phyloP scores from a whole-genome alignment of 2,113 vertebrate species.

The Seriola quinqueradiata region DNA sequence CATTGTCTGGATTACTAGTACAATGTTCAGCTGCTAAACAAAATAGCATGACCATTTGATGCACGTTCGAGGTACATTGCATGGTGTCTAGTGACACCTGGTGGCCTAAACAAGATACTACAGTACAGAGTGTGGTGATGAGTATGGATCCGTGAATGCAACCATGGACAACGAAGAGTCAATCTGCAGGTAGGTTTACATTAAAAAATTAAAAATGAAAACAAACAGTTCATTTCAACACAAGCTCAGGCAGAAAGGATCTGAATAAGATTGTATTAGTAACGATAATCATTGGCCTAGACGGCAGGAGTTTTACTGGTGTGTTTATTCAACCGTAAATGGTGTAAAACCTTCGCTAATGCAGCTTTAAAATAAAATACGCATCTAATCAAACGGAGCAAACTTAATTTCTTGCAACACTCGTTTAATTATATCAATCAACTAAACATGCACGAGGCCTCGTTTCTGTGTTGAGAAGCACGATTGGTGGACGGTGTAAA shows the following conservation, averaged over 20 bases:
- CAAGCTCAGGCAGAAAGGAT: background rate
- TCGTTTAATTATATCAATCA: background rate
- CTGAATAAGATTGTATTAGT: background rate
- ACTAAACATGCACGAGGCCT: background rate
- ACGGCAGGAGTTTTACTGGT: background rate
- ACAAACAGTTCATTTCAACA: background rate
- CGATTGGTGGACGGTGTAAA: constrained; percentile 7
- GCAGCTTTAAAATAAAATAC: background rate
- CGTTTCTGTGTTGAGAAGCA: background rate
- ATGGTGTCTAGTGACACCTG: constrained; percentile 52
- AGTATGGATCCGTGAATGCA: background rate
- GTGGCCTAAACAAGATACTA: constrained; percentile 21
- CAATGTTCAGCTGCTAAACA: background rate
- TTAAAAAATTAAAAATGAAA: background rate
- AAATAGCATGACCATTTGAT: background rate
- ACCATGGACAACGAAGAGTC: background rate
- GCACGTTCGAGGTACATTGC: background rate
- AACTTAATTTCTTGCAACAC: background rate
- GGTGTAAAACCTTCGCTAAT: background rate
- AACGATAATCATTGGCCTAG: too few relatives aligned
- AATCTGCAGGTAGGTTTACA: background rate
- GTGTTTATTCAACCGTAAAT: background rate
- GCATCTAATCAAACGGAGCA: background rate
- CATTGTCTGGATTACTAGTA: background rate
- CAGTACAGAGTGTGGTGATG: background rate